Percentiles rank a stretch among this genome's conserved stretches.
Conservation (phyloP, 2,888 invertebrate species). For the Calameuta idolon region DNA sequence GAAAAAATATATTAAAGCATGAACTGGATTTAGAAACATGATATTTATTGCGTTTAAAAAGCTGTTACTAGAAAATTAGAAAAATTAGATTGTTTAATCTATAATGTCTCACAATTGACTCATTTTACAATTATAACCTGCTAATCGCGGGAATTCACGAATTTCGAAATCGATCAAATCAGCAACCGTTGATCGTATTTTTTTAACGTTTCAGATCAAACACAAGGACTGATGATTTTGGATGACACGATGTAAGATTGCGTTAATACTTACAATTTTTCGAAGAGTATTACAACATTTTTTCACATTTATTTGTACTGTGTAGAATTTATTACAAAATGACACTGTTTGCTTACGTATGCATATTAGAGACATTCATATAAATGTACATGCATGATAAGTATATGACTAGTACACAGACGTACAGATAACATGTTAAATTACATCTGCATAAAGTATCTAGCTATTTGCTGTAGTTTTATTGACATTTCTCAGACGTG, state of each 20-base stretch:
- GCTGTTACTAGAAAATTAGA: no score
- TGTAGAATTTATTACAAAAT: not conserved
- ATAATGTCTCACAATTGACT: no score
- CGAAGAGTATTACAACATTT: not conserved
- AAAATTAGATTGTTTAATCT: not conserved
- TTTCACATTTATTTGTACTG: not conserved
- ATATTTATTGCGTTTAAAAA: not conserved
- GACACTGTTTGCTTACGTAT: not conserved
- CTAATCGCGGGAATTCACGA: not conserved
- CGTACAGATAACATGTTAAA: no score
- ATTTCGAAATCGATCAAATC: not conserved
- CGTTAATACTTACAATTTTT: not conserved
- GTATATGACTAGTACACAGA: no score
- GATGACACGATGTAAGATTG: not conserved
- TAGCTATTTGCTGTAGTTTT: not conserved
- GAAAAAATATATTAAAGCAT: not conserved
- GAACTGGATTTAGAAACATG: not conserved
- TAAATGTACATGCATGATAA: not conserved
- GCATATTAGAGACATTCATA: not conserved
- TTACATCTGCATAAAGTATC: no score
- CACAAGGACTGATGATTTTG: not conserved
- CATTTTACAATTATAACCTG: no score
- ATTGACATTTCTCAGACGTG: not conserved
- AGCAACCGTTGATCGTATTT: not conserved
- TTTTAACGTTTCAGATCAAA: not conserved